These are phyloP conservation scores for Climacteris rufus DNA, from an alignment of 2,113 vertebrate species.

Conservation along the genomic window DNA sequence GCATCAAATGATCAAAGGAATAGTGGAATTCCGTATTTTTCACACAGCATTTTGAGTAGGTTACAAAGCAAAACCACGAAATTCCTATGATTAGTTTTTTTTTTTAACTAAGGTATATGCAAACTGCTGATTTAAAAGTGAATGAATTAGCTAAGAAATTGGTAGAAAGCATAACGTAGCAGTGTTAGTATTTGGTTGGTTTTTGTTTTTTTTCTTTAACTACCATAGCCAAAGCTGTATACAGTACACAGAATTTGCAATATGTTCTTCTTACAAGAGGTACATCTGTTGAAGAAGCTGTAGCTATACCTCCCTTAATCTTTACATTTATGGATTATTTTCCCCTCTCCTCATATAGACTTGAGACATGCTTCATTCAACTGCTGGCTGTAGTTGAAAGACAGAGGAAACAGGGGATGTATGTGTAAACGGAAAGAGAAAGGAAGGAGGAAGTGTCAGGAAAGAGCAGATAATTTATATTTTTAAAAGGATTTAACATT, in stretches of 20 bases:
- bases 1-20: neutral
- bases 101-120: neutral
- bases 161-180: neutral
- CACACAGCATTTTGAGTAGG: neutral
- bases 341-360: neutral
- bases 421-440: neutral
- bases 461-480: neutral
- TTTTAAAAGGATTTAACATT: neutral
- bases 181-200: neutral
- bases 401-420: neutral
- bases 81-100: rapidly evolving
- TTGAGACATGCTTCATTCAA: neutral
- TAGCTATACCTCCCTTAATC: neutral
- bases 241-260: neutral
- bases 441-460: neutral
- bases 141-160: neutral
- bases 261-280: neutral
- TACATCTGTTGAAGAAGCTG: neutral
- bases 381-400: neutral
- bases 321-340: neutral
- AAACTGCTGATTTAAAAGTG: neutral
- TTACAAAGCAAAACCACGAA: neutral
- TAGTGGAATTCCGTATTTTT: neutral
- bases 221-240: neutral
- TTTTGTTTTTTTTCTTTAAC: neutral